Percentiles rank a stretch among this genome's conserved stretches.
phyloP scores from a whole-genome alignment of 2,888 invertebrate species.

The Heteromyza rotundicornis region DNA sequence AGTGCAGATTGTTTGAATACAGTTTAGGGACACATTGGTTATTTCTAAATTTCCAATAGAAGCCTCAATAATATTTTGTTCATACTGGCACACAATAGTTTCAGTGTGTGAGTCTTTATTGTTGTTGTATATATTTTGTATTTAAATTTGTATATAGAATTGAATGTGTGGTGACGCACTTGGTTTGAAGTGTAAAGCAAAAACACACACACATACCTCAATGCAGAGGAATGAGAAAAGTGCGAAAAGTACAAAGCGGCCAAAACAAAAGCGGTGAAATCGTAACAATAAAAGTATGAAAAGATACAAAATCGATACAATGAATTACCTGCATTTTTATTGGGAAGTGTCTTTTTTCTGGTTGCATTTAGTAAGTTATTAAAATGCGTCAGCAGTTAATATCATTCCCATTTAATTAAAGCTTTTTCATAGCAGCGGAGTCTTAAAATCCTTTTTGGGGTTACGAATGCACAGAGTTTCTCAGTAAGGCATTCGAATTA shows the following conservation, averaged over 20 bases:
- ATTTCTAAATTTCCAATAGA: no score
- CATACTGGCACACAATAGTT: no score
- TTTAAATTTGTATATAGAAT: not conserved
- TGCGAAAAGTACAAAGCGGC: not conserved
- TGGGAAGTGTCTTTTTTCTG: not conserved
- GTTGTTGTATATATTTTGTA: not conserved
- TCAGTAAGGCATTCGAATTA: no score
- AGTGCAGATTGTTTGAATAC: no score
- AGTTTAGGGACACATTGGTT: no score
- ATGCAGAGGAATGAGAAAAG: not conserved
- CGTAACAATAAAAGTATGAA: not conserved
- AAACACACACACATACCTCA: not conserved
- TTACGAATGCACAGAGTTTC: no score
- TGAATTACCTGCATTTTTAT: not conserved
- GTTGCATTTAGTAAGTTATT: no score
- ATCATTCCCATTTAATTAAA: not conserved
- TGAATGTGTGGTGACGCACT: not conserved
- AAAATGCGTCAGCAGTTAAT: no score
- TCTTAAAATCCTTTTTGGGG: no score
- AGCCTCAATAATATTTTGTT: no score
- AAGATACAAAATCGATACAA: not conserved
- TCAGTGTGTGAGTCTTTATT: not conserved
- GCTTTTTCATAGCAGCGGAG: no score
- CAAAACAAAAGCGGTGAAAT: slow-evolving; percentile 1
- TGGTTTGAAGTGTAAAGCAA: not conserved